Evolutionary conservation across 1,140 invertebrate species (phyloP).

Genomic region (Drosophila ercepeae): DNA sequence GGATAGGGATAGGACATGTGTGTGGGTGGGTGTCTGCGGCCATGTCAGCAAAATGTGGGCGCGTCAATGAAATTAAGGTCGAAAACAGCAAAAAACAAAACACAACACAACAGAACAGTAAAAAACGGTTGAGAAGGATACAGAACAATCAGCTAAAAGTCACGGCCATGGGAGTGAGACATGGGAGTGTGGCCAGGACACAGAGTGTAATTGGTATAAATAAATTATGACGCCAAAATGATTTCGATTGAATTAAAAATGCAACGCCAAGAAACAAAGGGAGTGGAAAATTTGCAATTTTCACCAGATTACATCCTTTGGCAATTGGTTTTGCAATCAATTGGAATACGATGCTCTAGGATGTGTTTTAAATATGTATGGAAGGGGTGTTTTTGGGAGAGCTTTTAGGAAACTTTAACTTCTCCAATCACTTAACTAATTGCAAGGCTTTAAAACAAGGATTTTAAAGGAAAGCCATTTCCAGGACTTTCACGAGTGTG

Average conservation of each 20-base stretch:
- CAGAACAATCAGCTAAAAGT: slow-evolving; percentile 45
- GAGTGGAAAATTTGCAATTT: not conserved
- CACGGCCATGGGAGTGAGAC: slow-evolving; percentile 2
- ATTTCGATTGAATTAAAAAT: slow-evolving; percentile 44
- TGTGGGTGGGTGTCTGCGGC: slow-evolving; percentile 26
- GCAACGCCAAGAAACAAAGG: not conserved
- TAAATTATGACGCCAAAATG: slow-evolving; percentile 37
- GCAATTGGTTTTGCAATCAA: not conserved
- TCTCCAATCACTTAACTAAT: no score
- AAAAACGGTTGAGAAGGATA: slow-evolving; percentile 32
- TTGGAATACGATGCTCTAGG: not conserved
- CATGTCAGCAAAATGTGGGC: slow-evolving; percentile 63
- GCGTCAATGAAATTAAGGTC: slow-evolving; percentile 73
- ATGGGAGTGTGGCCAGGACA: slow-evolving; percentile 1
- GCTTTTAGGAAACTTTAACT: no score
- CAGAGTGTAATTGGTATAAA: slow-evolving; percentile 42
- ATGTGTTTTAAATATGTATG: not conserved
- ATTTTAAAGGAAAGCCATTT: slow-evolving; percentile 14
- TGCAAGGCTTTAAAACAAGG: not conserved
- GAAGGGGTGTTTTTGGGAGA: no score
- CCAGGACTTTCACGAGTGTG: slow-evolving; percentile 4
- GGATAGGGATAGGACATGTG: not conserved
- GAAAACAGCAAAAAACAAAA: slow-evolving; percentile 21
- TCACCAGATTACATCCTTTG: not conserved
- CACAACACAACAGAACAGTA: not conserved